A percentile compares a stretch with the other conserved stretches of the same genome.
phyloP scores from a whole-genome alignment of 2,888 invertebrate genomes.

The Mythimna impura region DNA sequence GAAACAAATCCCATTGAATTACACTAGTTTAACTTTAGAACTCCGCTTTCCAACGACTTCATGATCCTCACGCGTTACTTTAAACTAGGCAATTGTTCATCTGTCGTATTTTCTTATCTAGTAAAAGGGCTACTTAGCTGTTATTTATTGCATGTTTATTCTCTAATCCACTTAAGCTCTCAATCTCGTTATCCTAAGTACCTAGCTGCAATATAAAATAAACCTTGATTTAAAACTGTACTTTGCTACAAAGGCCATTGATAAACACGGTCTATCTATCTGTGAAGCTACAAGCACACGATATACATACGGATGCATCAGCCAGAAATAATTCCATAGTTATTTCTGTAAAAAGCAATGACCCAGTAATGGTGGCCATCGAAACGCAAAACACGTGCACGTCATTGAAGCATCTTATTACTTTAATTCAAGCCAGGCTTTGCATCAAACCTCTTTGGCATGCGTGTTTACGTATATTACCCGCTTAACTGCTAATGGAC shows the following conservation, averaged over 20 bases:
- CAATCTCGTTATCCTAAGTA: slow-evolving; percentile 34
- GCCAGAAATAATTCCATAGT: slow-evolving; percentile 73
- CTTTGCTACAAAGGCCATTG: slow-evolving; percentile 32
- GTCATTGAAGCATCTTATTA: slow-evolving; percentile 71
- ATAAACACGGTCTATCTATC: slow-evolving; percentile 50
- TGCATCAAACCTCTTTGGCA: slow-evolving; percentile 59
- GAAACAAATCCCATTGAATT: slow-evolving; percentile 25
- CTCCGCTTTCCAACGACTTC: slow-evolving; percentile 7
- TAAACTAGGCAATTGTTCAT: slow-evolving; percentile 31
- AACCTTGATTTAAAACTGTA: slow-evolving; percentile 45
- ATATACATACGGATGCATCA: slow-evolving; percentile 61
- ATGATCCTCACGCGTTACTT: slow-evolving; percentile 11
- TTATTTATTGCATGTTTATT: slow-evolving; percentile 40
- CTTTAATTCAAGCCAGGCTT: slow-evolving; percentile 69
- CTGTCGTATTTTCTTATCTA: slow-evolving; percentile 40
- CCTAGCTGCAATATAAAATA: slow-evolving; percentile 20
- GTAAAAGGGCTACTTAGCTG: slow-evolving; percentile 29
- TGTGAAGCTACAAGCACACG: slow-evolving; percentile 22
- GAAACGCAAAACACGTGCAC: slow-evolving; percentile 69
- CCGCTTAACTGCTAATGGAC: slow-evolving; percentile 48
- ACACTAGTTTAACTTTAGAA: slow-evolving; percentile 32
- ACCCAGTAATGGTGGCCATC: slow-evolving; percentile 73
- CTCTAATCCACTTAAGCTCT: slow-evolving; percentile 50
- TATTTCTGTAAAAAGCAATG: slow-evolving; percentile 72
- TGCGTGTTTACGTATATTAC: slow-evolving; percentile 38